Evolutionary conservation across 2,888 invertebrate genomes (phyloP), one percentile per base, ranked within the genome.

Genomic region (Drosophila stalkeri): DNA sequence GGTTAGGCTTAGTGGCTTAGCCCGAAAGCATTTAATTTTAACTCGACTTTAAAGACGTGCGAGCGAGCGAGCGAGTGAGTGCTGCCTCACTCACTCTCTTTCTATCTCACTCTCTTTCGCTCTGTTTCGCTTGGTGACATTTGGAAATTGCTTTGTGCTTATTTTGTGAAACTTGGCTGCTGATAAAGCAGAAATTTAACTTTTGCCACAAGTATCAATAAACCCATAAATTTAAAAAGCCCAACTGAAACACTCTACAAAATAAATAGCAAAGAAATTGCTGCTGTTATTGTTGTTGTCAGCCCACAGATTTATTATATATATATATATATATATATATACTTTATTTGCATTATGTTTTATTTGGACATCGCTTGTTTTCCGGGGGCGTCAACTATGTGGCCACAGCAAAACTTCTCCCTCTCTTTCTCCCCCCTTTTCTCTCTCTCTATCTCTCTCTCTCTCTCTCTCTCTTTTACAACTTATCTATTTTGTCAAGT

Each of bases 161-260:
- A 16, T 47, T 47, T 39, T 59, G 44, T 37, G 14, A 41, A 62
- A 56, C 46, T 77, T 47, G 44, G 16, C 46, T 70, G 77, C 77
- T 79, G 79, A 77, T 74, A 70, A 74, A 65, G 75, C 75, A 66
- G 60, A 74, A 65, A 74, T 77, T 74, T 63, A 51, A 47, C 51
- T 59, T 56, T 49, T 62, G 33, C 49, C 46, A 11, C 49, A 72
- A 73, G 80, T 82, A 88, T 85, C 88, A 88, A 88, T 88, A 86
- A 88, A 72, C 88, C 67, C 88, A 88, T 83, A 84, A 84, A 84
- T 83, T 83, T 39, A 46, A 59, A 57, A 39, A 69, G 51, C 56
- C 55, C 55, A 52, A 52, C n/a, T 16, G 39, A 55, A 39, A 55
- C 51, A 51, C 23, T 46, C 27, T 56, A 55, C 49, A 18, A 55